Evolutionary conservation across 1,140 invertebrate genomes (phyloP).

Genomic region (Drosophila murphyi): DNA sequence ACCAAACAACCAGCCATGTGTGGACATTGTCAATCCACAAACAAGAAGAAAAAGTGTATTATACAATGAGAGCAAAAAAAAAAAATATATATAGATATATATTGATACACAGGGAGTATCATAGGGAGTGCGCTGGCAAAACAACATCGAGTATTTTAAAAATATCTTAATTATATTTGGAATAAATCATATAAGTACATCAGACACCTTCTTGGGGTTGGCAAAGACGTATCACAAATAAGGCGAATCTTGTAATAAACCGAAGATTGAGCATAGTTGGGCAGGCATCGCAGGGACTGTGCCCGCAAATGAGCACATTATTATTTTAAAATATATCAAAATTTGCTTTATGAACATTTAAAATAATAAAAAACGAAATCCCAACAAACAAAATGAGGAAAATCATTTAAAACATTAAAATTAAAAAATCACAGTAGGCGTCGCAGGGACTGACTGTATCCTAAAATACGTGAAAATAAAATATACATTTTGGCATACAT

Average conservation of each 20-base stretch:
- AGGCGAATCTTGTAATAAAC: too few relatives aligned
- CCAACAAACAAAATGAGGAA: too few relatives aligned
- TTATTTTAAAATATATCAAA: neutral
- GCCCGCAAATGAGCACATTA: neutral
- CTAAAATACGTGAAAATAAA: too few relatives aligned
- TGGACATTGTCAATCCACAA: constrained; percentile 27
- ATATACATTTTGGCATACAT: too few relatives aligned
- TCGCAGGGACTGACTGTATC: neutral
- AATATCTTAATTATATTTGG: neutral
- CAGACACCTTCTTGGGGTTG: neutral
- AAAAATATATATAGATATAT: neutral
- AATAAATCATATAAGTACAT: neutral
- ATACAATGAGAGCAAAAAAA: constrained; percentile 43
- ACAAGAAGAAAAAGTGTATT: constrained; percentile 40
- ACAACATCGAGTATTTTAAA: neutral
- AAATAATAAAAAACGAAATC: neutral
- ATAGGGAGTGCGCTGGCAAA: neutral
- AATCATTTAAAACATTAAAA: neutral
- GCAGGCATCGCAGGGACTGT: neutral
- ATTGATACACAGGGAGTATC: neutral
- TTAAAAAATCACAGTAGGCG: neutral
- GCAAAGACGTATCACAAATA: neutral
- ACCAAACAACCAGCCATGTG: neutral
- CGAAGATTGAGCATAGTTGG: neutral
- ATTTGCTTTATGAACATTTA: neutral